Base-by-base conservation (phyloP, 2,888 invertebrate species). In the Tetropium fuscum region DNA sequence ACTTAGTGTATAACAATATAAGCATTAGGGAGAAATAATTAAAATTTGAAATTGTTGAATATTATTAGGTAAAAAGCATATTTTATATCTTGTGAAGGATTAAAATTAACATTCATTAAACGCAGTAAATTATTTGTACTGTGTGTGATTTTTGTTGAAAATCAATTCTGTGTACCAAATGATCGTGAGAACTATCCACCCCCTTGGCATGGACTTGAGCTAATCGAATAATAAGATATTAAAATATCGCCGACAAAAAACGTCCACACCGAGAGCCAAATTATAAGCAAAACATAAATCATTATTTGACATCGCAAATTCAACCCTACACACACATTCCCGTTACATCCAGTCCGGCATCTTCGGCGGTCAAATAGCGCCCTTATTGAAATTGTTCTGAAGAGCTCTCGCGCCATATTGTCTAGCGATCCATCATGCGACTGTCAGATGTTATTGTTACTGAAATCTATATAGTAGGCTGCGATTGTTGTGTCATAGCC, bases 381-480 rank as follows among this genome's bases (percentile, higher is more conserved):
- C 51, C 40, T 32, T 49, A 58, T 56, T 47, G 59, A 58, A 63
- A 64, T 57, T 47, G 61, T 58, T 51, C 55, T 40, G 59, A 58
- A 64, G 59, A 63, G 64, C 63, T 56, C 58, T 61, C 58, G 59
- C 59, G 60, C 77, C 80, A 80, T 80, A 79, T 79, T 78, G 79
- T 80, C 79, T 78, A 76, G 78, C 75, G 80, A 81, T 81, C 81
- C 81, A 81, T 81, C 81, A 81, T 78, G 71, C 70, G 69, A 75
- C 78, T 80, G 81, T 81, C 81, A 81, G 72, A 72, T 72, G 78
- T 78, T 80, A 80, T 81, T 81, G 80, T 81, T 80, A 74, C 79
- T 76, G 77, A 79, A 79, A 80, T 78, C 78, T 78, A 78, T 78
- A 76, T 73, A 74, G 76, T 72, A 70, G 71, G 74, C 74, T 69